These are phyloP conservation scores for Perca flavescens DNA, from an alignment of 2,113 vertebrate species.

Conservation along the genomic window DNA sequence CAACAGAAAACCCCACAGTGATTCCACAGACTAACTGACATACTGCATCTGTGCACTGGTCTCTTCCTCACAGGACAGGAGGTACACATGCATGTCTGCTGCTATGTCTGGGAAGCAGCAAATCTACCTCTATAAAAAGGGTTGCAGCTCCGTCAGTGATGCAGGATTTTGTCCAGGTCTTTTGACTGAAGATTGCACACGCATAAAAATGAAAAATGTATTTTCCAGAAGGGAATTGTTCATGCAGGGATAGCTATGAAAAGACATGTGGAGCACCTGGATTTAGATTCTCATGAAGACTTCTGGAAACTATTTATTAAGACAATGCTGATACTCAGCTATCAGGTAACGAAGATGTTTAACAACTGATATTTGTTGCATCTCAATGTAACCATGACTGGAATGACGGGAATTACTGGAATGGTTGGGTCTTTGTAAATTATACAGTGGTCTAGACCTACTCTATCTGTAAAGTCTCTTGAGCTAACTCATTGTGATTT, in stretches of 20 bases:
- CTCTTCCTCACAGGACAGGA: background rate
- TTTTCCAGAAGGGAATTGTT: conserved; percentile 25
- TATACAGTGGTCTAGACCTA: too few relatives aligned
- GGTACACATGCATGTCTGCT: conserved; percentile 8
- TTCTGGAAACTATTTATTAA: conserved; percentile 40
- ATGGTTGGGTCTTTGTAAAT: too few relatives aligned
- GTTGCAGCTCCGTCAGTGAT: background rate
- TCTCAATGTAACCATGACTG: conserved; percentile 8
- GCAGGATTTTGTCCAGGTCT: conserved; percentile 12
- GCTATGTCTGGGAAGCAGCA: conserved; percentile 2
- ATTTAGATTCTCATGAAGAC: conserved; percentile 13
- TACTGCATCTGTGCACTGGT: background rate
- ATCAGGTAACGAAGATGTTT: conserved; percentile 17
- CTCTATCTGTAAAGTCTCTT: too few relatives aligned
- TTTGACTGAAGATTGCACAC: conserved; percentile 2
- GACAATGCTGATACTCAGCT: background rate
- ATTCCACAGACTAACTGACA: background rate
- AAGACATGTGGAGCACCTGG: conserved; percentile 36
- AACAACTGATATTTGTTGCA: conserved; percentile 18
- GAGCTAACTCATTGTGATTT: too few relatives aligned
- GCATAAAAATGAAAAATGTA: conserved; percentile 37
- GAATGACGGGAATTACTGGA: too few relatives aligned
- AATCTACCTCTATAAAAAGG: background rate
- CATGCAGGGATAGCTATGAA: conserved; percentile 3
- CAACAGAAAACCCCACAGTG: background rate